phyloP scores from a whole-genome alignment of 1,140 invertebrate genomes.

The Eufriesea mexicana region DNA sequence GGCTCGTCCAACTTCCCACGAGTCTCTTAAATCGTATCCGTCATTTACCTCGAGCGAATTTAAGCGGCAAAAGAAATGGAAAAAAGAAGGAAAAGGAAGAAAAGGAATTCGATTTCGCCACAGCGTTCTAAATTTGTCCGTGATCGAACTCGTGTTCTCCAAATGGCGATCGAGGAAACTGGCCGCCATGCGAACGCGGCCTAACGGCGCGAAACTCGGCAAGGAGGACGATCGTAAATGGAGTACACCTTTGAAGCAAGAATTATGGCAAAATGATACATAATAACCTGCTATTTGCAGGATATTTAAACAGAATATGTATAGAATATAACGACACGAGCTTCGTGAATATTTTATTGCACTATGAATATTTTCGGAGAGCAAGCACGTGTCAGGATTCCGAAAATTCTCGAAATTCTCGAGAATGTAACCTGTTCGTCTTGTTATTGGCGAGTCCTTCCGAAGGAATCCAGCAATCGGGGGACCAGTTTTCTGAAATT shows the following conservation, averaged over 20 bases:
- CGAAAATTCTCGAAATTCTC: neutral
- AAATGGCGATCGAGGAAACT: slow-evolving; percentile 13
- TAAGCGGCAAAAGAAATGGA: no score
- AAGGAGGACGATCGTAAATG: neutral
- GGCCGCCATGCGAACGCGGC: neutral
- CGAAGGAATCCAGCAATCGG: neutral
- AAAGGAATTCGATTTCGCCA: neutral
- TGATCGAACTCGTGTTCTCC: slow-evolving; percentile 5
- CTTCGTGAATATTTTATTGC: no score
- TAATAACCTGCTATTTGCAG: no score
- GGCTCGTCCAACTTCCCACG: no score
- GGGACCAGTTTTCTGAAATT: slow-evolving; percentile 52
- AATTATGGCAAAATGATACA: neutral
- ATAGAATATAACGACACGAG: no score
- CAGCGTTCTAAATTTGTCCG: slow-evolving; percentile 32
- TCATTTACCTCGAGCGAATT: neutral
- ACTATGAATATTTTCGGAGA: no score
- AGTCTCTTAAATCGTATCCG: neutral
- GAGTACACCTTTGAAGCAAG: neutral
- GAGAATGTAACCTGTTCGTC: neutral
- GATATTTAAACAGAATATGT: no score
- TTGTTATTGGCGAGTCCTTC: slow-evolving; percentile 15
- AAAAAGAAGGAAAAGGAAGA: neutral
- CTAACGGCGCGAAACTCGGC: neutral
- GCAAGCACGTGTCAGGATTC: neutral